Evolutionary conservation across 2,888 invertebrate genomes (phyloP).

Genomic region (Lithosia quadra): DNA sequence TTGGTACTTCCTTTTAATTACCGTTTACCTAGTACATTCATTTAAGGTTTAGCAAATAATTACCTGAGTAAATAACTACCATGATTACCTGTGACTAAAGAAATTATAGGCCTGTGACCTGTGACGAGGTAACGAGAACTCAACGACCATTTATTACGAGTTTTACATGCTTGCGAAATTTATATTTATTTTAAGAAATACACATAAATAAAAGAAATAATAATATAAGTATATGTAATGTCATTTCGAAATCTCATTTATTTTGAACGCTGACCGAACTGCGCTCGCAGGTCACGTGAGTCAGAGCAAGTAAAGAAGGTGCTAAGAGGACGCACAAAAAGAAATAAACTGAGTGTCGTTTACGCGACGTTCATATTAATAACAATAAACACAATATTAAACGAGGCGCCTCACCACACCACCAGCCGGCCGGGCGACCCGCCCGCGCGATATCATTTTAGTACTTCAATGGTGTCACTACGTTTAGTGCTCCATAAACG

Average conservation of each 20-base stretch:
- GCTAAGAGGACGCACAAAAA: background rate
- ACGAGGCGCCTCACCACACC: background rate
- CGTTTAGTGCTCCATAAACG: constrained; percentile 36
- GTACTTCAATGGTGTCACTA: constrained; percentile 27
- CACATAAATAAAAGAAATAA: background rate
- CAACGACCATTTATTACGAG: background rate
- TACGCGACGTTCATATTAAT: background rate
- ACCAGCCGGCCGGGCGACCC: background rate
- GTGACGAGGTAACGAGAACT: background rate
- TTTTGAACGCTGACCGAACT: background rate
- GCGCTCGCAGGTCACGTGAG: background rate
- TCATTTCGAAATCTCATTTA: background rate
- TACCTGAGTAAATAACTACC: too few species aligned
- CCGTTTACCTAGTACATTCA: too few species aligned
- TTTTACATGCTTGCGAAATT: background rate
- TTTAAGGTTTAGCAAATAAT: too few species aligned
- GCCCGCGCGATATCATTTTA: constrained; percentile 27
- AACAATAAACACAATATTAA: constrained; percentile 6
- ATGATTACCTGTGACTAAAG: too few species aligned
- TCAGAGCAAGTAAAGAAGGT: background rate
- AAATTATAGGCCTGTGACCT: too few species aligned
- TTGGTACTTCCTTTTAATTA: too few species aligned
- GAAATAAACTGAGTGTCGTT: background rate
- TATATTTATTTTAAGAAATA: too few species aligned
- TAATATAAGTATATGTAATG: background rate